A percentile compares a stretch with the other conserved stretches of the same genome.
phyloP scores from a whole-genome alignment of 2,888 invertebrate genomes.

The Entomobrya proxima region DNA sequence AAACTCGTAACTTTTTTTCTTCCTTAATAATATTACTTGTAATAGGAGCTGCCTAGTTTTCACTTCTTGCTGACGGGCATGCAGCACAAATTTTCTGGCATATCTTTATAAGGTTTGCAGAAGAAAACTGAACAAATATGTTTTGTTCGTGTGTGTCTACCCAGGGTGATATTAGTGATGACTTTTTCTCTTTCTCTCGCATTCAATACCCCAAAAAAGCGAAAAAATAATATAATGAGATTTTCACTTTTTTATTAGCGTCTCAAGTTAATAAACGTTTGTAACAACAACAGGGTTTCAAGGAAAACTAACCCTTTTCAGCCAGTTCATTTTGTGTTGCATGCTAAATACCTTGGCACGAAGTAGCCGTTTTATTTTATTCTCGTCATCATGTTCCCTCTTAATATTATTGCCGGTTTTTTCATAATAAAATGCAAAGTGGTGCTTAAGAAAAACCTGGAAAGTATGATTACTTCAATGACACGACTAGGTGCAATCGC shows the following conservation, averaged over 20 bases:
- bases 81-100: conserved; percentile 8
- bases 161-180: not conserved
- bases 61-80: conserved; percentile 51
- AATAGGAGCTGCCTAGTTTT: not conserved
- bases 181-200: conserved; percentile 7
- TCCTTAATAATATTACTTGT: conserved; percentile 36
- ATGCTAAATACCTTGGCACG: not conserved
- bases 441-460: conserved; percentile 1
- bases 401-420: conserved; percentile 13
- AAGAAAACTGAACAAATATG: conserved; percentile 66
- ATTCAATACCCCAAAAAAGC: no score
- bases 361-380: not conserved
- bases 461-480: conserved; percentile 25
- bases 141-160: conserved; percentile 69
- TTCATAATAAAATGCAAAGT: conserved; percentile 16
- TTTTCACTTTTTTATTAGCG: conserved; percentile 43
- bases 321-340: conserved; percentile 16
- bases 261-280: conserved; percentile 24
- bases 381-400: not conserved
- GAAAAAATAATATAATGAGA: conserved; percentile 60
- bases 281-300: not conserved
- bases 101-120: conserved; percentile 8
- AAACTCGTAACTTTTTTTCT: conserved; percentile 37
- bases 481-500: conserved; percentile 43
- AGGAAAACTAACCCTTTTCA: not conserved